Percentiles rank a stretch among this genome's conserved stretches.
These are phyloP conservation scores for Grallaria varia DNA, from an alignment of 2,113 vertebrate genomes.

Conservation along the genomic window DNA sequence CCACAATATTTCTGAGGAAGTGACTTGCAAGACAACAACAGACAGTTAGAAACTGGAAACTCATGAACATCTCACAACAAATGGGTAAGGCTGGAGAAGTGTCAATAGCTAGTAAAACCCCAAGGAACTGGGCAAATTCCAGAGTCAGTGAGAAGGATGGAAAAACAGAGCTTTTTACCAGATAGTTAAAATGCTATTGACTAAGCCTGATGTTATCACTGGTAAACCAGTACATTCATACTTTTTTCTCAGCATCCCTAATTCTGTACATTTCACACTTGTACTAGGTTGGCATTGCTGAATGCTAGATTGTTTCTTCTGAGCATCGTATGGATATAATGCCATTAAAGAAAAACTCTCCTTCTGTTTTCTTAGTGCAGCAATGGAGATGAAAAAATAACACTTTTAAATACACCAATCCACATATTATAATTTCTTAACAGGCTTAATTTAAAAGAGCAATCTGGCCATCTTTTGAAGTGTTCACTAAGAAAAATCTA, in stretches of 20 bases:
- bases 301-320: not conserved
- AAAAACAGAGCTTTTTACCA: not conserved
- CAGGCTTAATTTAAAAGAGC: conserved; percentile 42
- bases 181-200: not conserved
- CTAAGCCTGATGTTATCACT: not conserved
- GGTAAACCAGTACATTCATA: not conserved
- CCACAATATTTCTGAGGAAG: not conserved
- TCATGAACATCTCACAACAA: not conserved
- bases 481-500: conserved; percentile 36
- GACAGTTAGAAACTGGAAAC: not conserved
- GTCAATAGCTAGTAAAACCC: not conserved
- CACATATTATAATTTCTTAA: not conserved
- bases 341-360: not conserved
- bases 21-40: not conserved
- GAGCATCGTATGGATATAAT: not conserved
- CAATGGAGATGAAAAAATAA: conserved; percentile 31
- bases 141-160: not conserved
- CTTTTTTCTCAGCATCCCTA: not conserved
- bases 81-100: not conserved
- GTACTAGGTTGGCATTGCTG: not conserved
- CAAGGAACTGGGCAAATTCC: not conserved
- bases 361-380: not conserved
- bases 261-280: not conserved
- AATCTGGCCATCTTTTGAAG: conserved; percentile 23
- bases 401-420: not conserved